Evolutionary conservation across 1,140 invertebrate species (phyloP).

Genomic region (Zaprionus camerounensis): DNA sequence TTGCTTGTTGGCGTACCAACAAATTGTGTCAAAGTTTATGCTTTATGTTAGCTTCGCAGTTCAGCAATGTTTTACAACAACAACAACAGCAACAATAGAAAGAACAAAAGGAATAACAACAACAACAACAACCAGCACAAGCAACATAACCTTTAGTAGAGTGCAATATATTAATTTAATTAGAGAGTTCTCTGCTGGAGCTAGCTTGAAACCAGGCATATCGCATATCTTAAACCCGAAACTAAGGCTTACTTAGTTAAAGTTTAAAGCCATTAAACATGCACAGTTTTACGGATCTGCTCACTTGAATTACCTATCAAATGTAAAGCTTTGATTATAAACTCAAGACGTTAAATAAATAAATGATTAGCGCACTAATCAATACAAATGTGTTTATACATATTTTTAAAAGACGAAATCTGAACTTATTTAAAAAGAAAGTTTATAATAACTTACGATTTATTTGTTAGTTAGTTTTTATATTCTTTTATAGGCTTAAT

Average conservation of each 20-base stretch:
- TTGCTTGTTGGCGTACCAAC: constrained; percentile 29
- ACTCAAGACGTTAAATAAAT: constrained; percentile 37
- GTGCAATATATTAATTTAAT: constrained; percentile 13
- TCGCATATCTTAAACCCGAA: constrained; percentile 18
- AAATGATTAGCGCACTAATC: constrained; percentile 58
- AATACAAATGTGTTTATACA: background rate
- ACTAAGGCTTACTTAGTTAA: background rate
- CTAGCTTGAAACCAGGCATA: constrained; percentile 14
- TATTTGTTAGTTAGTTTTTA: too few relatives aligned
- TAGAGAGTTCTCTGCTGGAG: constrained; percentile 5
- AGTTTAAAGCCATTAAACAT: background rate
- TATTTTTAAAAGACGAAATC: background rate
- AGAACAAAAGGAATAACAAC: background rate
- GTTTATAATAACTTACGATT: background rate
- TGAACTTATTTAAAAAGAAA: background rate
- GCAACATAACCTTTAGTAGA: constrained; percentile 41
- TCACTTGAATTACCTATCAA: constrained; percentile 26
- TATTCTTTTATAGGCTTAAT: too few relatives aligned
- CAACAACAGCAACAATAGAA: constrained; percentile 1
- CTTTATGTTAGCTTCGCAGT: constrained; percentile 22
- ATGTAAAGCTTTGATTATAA: constrained; percentile 61
- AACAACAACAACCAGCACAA: constrained; percentile 12
- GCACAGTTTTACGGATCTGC: constrained; percentile 47
- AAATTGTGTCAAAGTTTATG: constrained; percentile 47
- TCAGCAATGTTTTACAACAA: constrained; percentile 36